Evolutionary conservation across 1,140 invertebrate genomes (phyloP).

Genomic region (Triops cancriformis): DNA sequence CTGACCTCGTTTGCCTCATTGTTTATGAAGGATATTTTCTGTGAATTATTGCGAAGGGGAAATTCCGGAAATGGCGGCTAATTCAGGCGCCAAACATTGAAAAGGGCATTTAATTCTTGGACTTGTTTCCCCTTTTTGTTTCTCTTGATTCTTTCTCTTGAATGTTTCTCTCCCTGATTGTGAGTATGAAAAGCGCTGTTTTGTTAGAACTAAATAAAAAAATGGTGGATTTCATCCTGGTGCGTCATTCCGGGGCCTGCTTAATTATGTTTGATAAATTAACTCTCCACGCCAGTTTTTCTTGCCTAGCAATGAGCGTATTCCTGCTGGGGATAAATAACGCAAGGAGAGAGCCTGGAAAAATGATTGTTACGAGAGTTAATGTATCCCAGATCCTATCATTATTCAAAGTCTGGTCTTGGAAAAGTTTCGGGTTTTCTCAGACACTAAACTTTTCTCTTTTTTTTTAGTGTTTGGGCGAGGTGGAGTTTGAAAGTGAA

Average conservation of each 20-base stretch:
- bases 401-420: not conserved
- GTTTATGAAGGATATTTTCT: not conserved
- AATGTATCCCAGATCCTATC: not conserved
- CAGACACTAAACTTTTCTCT: not conserved
- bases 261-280: no score
- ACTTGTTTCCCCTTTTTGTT: no score
- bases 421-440: not conserved
- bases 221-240: no score
- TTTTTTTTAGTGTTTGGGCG: not conserved
- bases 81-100: not conserved
- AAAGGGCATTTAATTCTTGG: no score
- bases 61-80: conserved; percentile 13
- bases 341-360: not conserved
- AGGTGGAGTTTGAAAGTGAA: not conserved
- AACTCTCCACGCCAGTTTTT: no score
- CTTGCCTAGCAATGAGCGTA: not conserved
- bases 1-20: not conserved
- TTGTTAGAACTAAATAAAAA: no score
- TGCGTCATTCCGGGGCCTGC: no score
- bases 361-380: not conserved
- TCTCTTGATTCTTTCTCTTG: no score
- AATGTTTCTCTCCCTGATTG: no score
- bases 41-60: not conserved
- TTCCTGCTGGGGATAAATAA: not conserved
- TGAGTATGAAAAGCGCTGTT: no score